These are phyloP conservation scores for Limonius californicus DNA, from an alignment of 1,140 invertebrate genomes.

Conservation along the genomic window DNA sequence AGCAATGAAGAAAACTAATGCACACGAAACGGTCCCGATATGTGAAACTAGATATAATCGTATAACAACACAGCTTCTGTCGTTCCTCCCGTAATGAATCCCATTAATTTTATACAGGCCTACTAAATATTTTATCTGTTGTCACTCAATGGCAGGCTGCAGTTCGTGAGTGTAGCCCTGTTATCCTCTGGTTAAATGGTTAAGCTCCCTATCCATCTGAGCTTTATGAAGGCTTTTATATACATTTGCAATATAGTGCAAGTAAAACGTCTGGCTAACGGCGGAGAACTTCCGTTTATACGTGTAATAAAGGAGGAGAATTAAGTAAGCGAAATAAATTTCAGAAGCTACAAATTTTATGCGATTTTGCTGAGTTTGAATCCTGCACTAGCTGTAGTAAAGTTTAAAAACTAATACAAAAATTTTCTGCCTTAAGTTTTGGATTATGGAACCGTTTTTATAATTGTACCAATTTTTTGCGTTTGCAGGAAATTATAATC, in stretches of 20 bases:
- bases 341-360: no score
- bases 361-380: no score
- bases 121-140: conserved; percentile 23
- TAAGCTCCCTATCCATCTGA: not conserved
- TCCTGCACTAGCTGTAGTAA: no score
- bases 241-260: not conserved
- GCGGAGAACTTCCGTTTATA: no score
- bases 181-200: not conserved
- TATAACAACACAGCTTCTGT: conserved; percentile 6
- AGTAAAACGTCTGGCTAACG: not conserved
- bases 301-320: no score
- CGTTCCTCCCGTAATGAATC: conserved; percentile 21
- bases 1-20: not conserved
- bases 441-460: not conserved
- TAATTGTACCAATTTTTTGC: no score
- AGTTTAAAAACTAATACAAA: not conserved
- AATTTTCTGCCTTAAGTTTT: not conserved
- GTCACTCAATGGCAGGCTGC: conserved; percentile 17
- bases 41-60: not conserved
- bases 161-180: not conserved
- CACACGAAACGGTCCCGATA: no score
- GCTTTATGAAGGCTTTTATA: not conserved
- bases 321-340: no score
- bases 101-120: conserved; percentile 20
- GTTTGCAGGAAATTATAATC: no score